Evolutionary conservation across 92 coral and sea anemone genomes (phyloP), one percentile per base, ranked within the genome.

Genomic region (Galaxea fascicularis): DNA sequence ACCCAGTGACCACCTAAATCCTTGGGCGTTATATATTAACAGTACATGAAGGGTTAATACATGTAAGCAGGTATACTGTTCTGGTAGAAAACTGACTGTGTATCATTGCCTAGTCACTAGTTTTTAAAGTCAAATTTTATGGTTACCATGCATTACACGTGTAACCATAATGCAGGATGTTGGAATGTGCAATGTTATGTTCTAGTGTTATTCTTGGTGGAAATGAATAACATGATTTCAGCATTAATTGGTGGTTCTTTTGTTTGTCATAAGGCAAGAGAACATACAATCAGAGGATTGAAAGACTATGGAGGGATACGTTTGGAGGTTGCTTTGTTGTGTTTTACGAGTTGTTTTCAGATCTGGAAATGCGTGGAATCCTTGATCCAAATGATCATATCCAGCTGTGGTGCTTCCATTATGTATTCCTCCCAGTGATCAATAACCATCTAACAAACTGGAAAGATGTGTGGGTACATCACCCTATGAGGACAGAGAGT

Each of bases 231-330:
- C 41, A 39, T 28, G 29, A 65, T 65, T 25, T 39, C 71, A 65
- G 71, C 71, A 11, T 25, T 25, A 10, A 65, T 25, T 28, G 41
- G 71, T 39, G 29, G 41, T 65, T 65, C 14, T 65, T 28, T 25
- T 25, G 41, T 65, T 39, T 39, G 41, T 21, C 71, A 65, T 72
- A 18, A 28, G 77, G 77, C 28, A 72, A 72, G 28, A 74, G 56
- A 84, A 29, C n/a, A n/a, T n/a, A n/a, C n/a, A n/a, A n/a, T n/a
- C n/a, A n/a, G n/a, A n/a, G n/a, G n/a, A 87, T 87, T 15, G 88
- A 89, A 58, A 75, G 92, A 74, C 80, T 89, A 20, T 89, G 92
- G 92, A 59, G 92, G 45, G 92, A 89, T 85, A 86, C 79, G 21
- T 79, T 85, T 74, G 71, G 65, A 35, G 89, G 89, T 25, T 78